Evolutionary conservation across 2,113 vertebrate species (phyloP).

Genomic region (Tragelaphus scriptus): DNA sequence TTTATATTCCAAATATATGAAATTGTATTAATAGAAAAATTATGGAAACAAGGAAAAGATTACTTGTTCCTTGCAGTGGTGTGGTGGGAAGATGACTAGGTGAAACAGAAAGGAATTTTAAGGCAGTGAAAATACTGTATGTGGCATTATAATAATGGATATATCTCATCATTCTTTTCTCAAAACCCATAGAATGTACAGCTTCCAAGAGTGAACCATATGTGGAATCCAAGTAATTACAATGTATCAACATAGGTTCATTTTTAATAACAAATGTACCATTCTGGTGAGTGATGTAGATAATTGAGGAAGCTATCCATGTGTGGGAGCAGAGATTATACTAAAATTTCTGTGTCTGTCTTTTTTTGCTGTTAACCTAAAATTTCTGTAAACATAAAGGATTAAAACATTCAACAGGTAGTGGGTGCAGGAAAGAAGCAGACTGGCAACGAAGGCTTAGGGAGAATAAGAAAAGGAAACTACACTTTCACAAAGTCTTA

Average conservation of each 20-base stretch:
- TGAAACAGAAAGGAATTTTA: background rate
- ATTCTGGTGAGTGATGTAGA: background rate
- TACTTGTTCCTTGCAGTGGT: background rate
- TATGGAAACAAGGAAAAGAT: background rate
- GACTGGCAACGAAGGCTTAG: background rate
- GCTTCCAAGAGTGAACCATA: background rate
- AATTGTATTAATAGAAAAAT: background rate
- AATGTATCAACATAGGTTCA: background rate
- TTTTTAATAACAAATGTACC: background rate
- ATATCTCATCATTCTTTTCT: background rate
- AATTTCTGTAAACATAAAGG: background rate
- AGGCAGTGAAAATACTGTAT: background rate
- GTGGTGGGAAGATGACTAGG: background rate
- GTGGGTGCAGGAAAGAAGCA: background rate
- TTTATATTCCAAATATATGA: background rate
- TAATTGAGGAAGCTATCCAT: background rate
- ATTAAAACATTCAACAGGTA: background rate
- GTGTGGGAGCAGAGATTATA: background rate
- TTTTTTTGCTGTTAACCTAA: background rate
- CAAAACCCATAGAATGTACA: background rate
- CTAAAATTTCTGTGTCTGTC: background rate
- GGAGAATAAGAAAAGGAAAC: background rate
- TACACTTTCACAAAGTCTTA: background rate
- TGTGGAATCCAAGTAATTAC: background rate
- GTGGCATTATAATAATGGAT: background rate